phyloP scores from a whole-genome alignment of 30 jellyfish, hydroid and myxozoan genomes.

The Pelagia noctiluca region DNA sequence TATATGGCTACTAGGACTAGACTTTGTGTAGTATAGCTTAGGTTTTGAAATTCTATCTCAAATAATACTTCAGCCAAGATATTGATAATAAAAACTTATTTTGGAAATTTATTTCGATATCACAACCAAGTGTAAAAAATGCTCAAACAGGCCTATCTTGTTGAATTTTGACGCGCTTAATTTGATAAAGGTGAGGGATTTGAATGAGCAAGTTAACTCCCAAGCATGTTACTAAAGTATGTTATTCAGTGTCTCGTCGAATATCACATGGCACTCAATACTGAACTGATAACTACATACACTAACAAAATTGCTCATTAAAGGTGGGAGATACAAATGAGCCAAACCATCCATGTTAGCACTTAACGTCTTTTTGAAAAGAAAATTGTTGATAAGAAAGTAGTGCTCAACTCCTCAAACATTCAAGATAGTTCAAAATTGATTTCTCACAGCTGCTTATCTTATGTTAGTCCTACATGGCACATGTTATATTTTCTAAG shows the following conservation, averaged over 20 bases:
- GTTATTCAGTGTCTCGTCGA: not conserved
- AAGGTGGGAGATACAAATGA: not conserved
- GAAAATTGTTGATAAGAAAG: not conserved
- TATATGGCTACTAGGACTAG: not conserved
- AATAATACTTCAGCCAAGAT: not conserved
- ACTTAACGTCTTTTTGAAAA: not conserved
- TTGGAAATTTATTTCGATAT: not conserved
- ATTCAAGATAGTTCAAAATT: not conserved
- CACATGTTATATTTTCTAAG: not conserved
- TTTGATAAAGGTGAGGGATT: not conserved
- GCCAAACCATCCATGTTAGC: not conserved
- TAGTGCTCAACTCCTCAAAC: conserved; percentile 4
- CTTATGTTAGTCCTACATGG: not conserved
- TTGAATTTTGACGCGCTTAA: not conserved
- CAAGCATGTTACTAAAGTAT: not conserved
- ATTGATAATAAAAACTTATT: not conserved
- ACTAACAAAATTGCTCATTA: not conserved
- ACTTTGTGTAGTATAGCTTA: not conserved
- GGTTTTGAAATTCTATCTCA: not conserved
- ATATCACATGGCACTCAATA: not conserved
- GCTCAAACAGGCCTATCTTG: conserved; percentile 1
- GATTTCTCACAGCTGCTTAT: not conserved
- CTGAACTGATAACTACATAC: not conserved
- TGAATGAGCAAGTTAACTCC: not conserved
- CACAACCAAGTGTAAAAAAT: not conserved